Percentiles rank a stretch among this genome's conserved stretches.
phyloP scores from a whole-genome alignment of 2,888 invertebrate species.

The Agrochola lychnidis region DNA sequence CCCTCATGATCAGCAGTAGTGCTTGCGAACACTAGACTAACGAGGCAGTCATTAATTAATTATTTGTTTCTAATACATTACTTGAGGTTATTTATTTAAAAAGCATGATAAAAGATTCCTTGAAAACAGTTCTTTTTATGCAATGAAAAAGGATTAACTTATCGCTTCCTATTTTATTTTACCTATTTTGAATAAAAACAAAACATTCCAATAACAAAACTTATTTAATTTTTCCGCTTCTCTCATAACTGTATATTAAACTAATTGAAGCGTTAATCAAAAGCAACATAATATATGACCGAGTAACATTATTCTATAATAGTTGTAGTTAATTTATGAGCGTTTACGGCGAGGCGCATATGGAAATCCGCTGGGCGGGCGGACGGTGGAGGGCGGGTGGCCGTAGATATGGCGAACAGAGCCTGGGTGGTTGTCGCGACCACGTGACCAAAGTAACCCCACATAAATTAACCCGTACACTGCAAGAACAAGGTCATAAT shows the following conservation, averaged over 20 bases:
- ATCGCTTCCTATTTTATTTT: not conserved
- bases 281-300: conserved; percentile 54
- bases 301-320: conserved; percentile 66
- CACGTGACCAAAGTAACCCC: conserved; percentile 68
- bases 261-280: conserved; percentile 54
- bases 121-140: too few species aligned
- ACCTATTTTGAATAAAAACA: too few species aligned
- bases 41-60: not conserved
- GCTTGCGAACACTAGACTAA: too few species aligned
- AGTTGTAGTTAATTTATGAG: conserved; percentile 76
- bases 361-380: conserved; percentile 80
- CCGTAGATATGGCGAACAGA: conserved; percentile 82
- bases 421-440: conserved; percentile 80
- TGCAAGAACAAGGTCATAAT: conserved; percentile 61
- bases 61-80: not conserved
- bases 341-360: conserved; percentile 73
- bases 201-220: not conserved
- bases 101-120: not conserved
- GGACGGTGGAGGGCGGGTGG: conserved; percentile 53
- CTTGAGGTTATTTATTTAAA: not conserved
- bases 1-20: too few species aligned
- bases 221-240: not conserved
- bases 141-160: not conserved
- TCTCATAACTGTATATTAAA: conserved; percentile 19
- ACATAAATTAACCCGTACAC: conserved; percentile 66